Conservation (phyloP, 2,113 vertebrate genomes). For the Regulus satrapa region DNA sequence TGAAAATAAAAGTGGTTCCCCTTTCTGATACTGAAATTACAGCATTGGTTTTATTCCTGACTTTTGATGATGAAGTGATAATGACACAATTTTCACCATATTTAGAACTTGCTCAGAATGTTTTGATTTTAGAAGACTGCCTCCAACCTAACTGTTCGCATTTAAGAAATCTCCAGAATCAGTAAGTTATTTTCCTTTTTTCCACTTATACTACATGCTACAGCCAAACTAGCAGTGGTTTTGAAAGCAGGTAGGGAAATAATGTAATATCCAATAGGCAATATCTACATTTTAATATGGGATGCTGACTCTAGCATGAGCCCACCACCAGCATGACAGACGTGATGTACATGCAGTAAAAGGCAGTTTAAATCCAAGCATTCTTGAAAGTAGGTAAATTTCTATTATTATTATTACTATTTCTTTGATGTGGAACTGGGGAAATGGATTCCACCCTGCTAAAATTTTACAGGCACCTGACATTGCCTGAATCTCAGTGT, state of each 20-base stretch:
- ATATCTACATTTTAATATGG: not conserved
- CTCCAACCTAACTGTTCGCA: not conserved
- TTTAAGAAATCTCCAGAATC: not conserved
- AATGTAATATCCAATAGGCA: not conserved
- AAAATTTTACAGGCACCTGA: not conserved
- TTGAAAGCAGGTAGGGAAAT: not conserved
- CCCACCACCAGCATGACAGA: not conserved
- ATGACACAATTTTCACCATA: not conserved
- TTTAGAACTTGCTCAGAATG: not conserved
- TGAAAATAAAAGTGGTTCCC: not conserved
- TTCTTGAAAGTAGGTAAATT: not conserved
- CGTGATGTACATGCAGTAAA: not conserved
- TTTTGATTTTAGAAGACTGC: not conserved
- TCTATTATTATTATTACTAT: not conserved
- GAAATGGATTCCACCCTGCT: not conserved
- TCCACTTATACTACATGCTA: not conserved
- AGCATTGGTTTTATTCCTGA: accelerated
- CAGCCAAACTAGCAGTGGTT: not conserved
- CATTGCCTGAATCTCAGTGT: not conserved
- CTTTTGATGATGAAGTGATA: not conserved
- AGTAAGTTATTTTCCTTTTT: not conserved
- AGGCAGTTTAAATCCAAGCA: not conserved
- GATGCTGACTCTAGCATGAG: not conserved
- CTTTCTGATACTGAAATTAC: not conserved
- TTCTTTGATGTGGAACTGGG: not conserved